These are phyloP conservation scores for Pterophyllum scalare DNA, from an alignment of 2,113 vertebrate genomes.

Conservation along the genomic window DNA sequence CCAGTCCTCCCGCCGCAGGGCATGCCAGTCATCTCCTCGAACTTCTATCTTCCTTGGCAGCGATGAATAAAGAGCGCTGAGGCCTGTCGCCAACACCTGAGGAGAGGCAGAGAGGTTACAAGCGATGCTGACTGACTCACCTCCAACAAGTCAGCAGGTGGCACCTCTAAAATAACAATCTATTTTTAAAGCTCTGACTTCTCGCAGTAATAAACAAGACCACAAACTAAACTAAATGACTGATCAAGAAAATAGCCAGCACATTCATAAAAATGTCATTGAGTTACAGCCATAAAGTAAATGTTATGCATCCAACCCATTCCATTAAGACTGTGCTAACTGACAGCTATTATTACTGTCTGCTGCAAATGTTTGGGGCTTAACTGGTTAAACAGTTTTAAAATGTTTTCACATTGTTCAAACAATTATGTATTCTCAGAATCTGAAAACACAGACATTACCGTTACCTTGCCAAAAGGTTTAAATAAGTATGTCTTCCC, in stretches of 20 bases:
- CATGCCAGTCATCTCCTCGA: slow-evolving; percentile 95
- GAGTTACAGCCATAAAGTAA: background rate
- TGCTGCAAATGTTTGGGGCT: background rate
- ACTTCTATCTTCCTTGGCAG: slow-evolving; percentile 96
- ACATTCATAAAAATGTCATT: background rate
- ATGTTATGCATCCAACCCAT: background rate
- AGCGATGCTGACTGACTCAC: background rate
- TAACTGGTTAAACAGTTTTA: background rate
- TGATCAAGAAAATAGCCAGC: background rate
- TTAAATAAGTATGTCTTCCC: background rate
- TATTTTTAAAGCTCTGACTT: background rate
- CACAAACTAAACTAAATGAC: background rate
- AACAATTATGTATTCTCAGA: background rate
- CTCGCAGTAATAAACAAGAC: background rate
- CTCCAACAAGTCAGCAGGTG: background rate
- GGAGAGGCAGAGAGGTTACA: background rate
- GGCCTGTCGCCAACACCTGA: slow-evolving; percentile 95
- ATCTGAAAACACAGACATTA: background rate
- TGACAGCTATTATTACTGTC: background rate
- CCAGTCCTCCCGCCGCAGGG: slow-evolving; percentile 94
- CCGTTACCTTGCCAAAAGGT: background rate
- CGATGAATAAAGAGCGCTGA: slow-evolving; percentile 96
- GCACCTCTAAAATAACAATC: background rate
- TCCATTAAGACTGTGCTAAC: background rate
- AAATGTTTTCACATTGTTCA: background rate